A percentile compares a stretch with the other conserved stretches of the same genome.
Conservation (phyloP, 1,140 invertebrate species). For the Lutraria rhynchaena region DNA sequence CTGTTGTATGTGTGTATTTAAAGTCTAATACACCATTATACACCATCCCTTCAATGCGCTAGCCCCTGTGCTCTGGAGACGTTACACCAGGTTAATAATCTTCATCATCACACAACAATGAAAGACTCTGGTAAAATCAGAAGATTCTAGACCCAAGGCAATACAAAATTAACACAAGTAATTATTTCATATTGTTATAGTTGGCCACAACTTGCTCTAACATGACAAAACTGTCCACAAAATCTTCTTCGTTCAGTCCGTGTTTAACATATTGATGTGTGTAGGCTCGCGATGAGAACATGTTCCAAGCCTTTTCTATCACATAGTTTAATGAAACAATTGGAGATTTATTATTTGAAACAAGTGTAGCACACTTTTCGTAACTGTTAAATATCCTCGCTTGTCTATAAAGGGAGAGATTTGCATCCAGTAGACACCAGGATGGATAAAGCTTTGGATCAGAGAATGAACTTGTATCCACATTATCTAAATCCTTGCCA, state of each 20-base stretch:
- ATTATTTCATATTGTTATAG: conserved; percentile 77
- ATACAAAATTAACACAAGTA: no score
- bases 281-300: conserved; percentile 81
- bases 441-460: conserved; percentile 76
- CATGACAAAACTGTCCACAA: conserved; percentile 80
- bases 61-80: no score
- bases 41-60: no score
- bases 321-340: conserved; percentile 73
- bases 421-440: conserved; percentile 73
- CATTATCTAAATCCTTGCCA: conserved; percentile 71
- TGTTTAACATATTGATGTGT: conserved; percentile 81
- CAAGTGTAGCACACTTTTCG: conserved; percentile 78
- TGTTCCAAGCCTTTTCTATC: conserved; percentile 80
- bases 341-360: conserved; percentile 78
- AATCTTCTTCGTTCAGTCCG: conserved; percentile 79
- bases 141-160: no score
- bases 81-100: no score
- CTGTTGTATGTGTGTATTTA: no score
- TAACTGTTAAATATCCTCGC: conserved; percentile 76
- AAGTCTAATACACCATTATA: no score
- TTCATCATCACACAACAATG: no score
- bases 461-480: conserved; percentile 69
- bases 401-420: conserved; percentile 63
- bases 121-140: no score
- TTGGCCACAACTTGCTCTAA: conserved; percentile 80